Base-by-base conservation (phyloP, 2,888 invertebrate genomes). In the Esperia sulphurella region DNA sequence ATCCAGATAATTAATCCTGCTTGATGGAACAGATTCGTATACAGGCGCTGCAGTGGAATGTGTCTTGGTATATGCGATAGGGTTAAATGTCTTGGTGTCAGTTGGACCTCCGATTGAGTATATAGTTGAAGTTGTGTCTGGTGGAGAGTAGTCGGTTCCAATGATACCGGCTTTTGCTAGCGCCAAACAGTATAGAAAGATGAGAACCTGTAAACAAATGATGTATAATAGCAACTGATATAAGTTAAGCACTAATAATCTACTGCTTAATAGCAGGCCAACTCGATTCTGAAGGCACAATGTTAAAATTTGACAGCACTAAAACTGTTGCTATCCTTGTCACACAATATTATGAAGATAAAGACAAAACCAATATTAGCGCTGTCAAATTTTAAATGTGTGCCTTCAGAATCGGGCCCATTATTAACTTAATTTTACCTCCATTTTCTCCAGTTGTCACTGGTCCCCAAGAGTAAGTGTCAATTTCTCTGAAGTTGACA, bases 401-500 rank as follows among this genome's bases (percentile, higher is more conserved):
- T n/a, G n/a, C n/a, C n/a, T n/a, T n/a, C n/a, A n/a, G n/a, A n/a
- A n/a, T n/a, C n/a, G n/a, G n/a, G n/a, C n/a, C n/a, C n/a, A n/a
- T n/a, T n/a, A n/a, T n/a, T n/a, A n/a, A n/a, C n/a, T 21, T 21
- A 40, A 9, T 47, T 48, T 57, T 63, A 79, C 77, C 75, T 71
- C 66, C 74, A 78, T 79, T 55, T 13, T 67, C 52, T 53, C 37
- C 54, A 48, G 50, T 49, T 51, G 50, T 60, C 60, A 57, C 45
- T 51, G 44, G 56, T 42, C 57, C 55, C 54, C 55, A 45, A 48
- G 43, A 60, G 55, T 55, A 59, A 78, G 63, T 81, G 80, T 61
- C 59, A 63, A 63, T 63, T 61, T 59, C 44, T 52, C 57, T 55
- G 54, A 58, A 51, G 45, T 48, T 53, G 39, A 53, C 53, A 50